phyloP scores from a whole-genome alignment of 92 coral and sea anemone species.

The Porites evermanni region DNA sequence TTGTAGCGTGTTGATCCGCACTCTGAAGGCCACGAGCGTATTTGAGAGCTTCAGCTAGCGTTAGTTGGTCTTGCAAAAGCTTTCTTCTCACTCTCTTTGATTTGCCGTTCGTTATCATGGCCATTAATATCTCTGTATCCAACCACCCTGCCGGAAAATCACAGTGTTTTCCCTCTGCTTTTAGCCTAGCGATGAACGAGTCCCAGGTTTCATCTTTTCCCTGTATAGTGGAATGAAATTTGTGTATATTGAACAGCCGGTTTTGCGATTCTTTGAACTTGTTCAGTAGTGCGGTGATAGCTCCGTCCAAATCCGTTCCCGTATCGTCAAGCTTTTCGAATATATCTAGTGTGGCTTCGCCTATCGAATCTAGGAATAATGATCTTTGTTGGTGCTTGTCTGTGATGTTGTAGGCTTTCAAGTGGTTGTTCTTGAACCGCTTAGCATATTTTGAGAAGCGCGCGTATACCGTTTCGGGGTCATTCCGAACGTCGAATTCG shows the following conservation, averaged over 20 bases:
- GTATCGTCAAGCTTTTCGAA: neutral
- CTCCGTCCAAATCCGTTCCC: constrained; percentile 10
- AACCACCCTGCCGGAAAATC: constrained; percentile 18
- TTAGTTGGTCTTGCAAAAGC: neutral
- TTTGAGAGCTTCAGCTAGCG: constrained; percentile 25
- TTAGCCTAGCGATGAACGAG: neutral
- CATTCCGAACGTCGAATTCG: neutral
- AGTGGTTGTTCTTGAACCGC: neutral
- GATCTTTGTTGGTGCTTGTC: constrained; percentile 7
- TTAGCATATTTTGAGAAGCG: neutral
- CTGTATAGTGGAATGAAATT: neutral
- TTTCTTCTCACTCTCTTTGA: constrained; percentile 13
- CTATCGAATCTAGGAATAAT: neutral
- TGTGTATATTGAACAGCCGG: constrained; percentile 1
- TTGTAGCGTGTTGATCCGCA: constrained; percentile 31
- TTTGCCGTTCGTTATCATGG: constrained; percentile 6
- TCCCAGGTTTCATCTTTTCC: neutral
- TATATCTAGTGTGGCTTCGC: neutral
- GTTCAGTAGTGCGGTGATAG: neutral
- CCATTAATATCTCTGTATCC: constrained; percentile 11
- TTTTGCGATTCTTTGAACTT: constrained; percentile 20
- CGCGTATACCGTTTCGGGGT: constrained; percentile 2
- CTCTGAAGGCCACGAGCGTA: constrained; percentile 23
- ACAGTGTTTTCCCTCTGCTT: neutral
- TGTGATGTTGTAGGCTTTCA: constrained; percentile 7